Base-by-base conservation (phyloP, 2,113 vertebrate species). In the Tragelaphus imberbis region DNA sequence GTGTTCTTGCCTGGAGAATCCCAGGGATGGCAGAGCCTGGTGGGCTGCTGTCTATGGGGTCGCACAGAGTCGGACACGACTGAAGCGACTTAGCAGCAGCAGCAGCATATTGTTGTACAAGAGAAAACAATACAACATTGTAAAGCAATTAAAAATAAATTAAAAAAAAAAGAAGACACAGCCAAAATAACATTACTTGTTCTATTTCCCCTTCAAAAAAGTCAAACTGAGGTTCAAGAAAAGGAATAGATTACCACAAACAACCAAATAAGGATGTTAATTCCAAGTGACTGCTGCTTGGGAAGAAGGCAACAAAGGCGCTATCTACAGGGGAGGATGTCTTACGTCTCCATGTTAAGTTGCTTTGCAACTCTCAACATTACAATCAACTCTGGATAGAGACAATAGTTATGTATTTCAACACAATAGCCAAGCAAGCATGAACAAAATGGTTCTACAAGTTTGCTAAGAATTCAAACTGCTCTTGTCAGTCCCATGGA, bases 311-410 rank as follows among this genome's bases (percentile, higher is more conserved):
- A 94, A 84, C 51, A 49, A 49, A 53, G 40, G 14, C 55, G 4
- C n/a, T 23, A 68, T n/a, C 13, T 82, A 25, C 33, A 82, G 30
- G 61, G 30, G 15, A 92, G n/a, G 63, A 49, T 30, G 14, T 77
- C 53, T 63, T 95, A 30, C 1, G 17, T 68, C 88, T 77, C 91
- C 75, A 93, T 44, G 33, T 36, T 84, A 75, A 56, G 16, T 11
- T 95, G 51, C 59, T 87, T 84, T 96, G 75, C 81, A 97, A 87
- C 21, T 90, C 27, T 23, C 27, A 86, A 93, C n/a, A 25, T 79
- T 75, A 77, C 21, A 49, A 61, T 81, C 55, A 65, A 56, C 27
- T 84, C 17, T 82, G 49, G 33, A n/a, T 16, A 89, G 53, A 58
- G 12, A 84, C 33, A 27, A 53, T 49, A 86, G 17, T 75, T 87